A percentile compares a stretch with the other conserved stretches of the same genome.
These are phyloP conservation scores for Cassiopea andromeda DNA, from an alignment of 30 jellyfish, hydroid and myxozoan genomes.

Conservation along the genomic window DNA sequence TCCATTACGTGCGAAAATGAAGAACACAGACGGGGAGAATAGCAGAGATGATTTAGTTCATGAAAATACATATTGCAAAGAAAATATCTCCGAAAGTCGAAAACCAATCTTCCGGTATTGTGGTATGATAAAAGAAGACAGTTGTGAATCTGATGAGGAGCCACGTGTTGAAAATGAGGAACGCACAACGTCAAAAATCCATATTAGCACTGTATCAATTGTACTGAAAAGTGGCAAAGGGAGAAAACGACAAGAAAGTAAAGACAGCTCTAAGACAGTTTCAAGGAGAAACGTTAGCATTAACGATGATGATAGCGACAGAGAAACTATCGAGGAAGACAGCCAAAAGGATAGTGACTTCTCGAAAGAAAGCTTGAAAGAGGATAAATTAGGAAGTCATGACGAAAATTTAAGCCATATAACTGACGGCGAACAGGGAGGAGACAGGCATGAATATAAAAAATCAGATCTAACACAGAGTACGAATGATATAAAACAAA, in stretches of 20 bases:
- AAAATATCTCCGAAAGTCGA: not conserved
- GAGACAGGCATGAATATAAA: not conserved
- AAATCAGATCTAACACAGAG: not conserved
- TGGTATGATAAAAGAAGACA: slow-evolving; percentile 49
- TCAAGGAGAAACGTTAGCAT: not conserved
- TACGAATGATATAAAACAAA: not conserved
- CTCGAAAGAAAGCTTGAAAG: not conserved
- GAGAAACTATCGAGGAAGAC: not conserved
- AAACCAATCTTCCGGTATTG: slow-evolving; percentile 39
- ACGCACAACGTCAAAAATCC: not conserved
- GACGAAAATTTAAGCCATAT: not conserved
- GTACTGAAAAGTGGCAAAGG: slow-evolving; percentile 23
- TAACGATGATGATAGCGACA: not conserved
- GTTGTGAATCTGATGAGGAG: slow-evolving; percentile 46
- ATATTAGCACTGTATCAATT: slow-evolving; percentile 55
- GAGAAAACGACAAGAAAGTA: not conserved
- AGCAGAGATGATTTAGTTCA: not conserved
- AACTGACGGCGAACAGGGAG: not conserved
- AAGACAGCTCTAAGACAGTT: not conserved
- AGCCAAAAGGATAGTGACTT: not conserved
- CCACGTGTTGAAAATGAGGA: not conserved
- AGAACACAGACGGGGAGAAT: not conserved
- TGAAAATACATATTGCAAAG: not conserved
- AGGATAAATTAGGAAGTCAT: not conserved
- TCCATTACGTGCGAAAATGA: not conserved